Conservation (phyloP, 2,888 invertebrate species). For the Apotomis turbidana region DNA sequence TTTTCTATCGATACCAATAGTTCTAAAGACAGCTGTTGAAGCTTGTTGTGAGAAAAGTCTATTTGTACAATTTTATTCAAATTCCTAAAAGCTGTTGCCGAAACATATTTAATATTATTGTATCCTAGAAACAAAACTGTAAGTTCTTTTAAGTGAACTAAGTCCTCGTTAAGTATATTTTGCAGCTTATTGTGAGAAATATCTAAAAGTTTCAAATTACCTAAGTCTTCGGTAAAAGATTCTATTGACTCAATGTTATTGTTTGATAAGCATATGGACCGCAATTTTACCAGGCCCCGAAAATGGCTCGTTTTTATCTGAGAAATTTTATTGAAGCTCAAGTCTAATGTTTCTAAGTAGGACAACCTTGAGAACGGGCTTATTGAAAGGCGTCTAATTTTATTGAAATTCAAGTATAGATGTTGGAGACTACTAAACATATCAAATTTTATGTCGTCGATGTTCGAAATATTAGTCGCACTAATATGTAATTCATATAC, state of each 20-base stretch:
- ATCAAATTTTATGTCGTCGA: conserved; percentile 89
- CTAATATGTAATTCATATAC: conserved; percentile 76
- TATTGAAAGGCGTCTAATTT: conserved; percentile 91
- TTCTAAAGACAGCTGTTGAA: conserved; percentile 90
- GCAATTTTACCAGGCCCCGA: conserved; percentile 89
- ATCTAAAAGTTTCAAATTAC: conserved; percentile 90
- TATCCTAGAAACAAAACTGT: conserved; percentile 91
- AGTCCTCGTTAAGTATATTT: conserved; percentile 89
- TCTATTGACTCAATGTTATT: conserved; percentile 93
- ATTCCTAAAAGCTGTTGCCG: conserved; percentile 90
- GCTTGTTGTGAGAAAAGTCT: conserved; percentile 92
- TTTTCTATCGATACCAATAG: conserved; percentile 92
- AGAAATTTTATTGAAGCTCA: conserved; percentile 92
- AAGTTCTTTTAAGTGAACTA: conserved; percentile 90
- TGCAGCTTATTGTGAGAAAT: conserved; percentile 93
- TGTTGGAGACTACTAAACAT: conserved; percentile 89
- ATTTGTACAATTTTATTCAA: conserved; percentile 90
- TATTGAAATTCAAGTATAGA: conserved; percentile 89
- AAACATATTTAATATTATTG: conserved; percentile 92
- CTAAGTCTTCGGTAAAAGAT: conserved; percentile 90
- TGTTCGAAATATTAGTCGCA: conserved; percentile 71
- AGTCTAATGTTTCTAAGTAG: conserved; percentile 90
- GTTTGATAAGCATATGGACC: conserved; percentile 91
- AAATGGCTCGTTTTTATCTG: conserved; percentile 92
- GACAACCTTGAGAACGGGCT: conserved; percentile 91